phyloP scores from a whole-genome alignment of 2,888 invertebrate species.

The Cyaniris semiargus region DNA sequence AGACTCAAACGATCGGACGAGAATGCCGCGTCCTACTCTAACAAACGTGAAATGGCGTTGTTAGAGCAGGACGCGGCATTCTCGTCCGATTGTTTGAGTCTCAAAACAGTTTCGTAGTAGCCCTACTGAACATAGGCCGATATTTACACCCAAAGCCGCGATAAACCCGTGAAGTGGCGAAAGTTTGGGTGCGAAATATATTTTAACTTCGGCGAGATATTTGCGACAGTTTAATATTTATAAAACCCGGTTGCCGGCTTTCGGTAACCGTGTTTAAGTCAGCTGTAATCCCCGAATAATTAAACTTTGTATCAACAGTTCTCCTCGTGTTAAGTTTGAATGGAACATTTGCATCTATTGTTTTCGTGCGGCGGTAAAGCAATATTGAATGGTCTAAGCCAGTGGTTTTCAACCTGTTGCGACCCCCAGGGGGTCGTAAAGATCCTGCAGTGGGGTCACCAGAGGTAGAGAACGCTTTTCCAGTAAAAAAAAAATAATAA shows the following conservation, averaged over 20 bases:
- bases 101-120: too few species aligned
- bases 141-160: background rate
- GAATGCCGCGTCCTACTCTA: too few species aligned
- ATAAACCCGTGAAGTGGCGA: background rate
- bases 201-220: constrained; percentile 23
- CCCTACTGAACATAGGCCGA: background rate
- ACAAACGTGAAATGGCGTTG: too few species aligned
- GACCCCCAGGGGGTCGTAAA: too few species aligned
- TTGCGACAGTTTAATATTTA: constrained; percentile 30
- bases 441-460: too few species aligned
- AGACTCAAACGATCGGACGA: too few species aligned
- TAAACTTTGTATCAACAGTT: constrained; percentile 29
- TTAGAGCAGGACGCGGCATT: too few species aligned
- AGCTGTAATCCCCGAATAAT: constrained; percentile 31
- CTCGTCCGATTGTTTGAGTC: too few species aligned
- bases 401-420: too few species aligned
- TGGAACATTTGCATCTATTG: constrained; percentile 18
- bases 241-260: constrained; percentile 18
- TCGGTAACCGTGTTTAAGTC: constrained; percentile 23
- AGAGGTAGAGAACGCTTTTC: too few species aligned
- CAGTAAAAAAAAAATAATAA: too few species aligned
- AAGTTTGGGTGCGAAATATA: background rate
- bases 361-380: background rate
- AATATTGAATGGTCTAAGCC: too few species aligned
- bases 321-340: constrained; percentile 23